Evolutionary conservation across 2,113 vertebrate genomes (phyloP), one percentile per base, ranked within the genome.

Genomic region (Oncorhynchus nerka): DNA sequence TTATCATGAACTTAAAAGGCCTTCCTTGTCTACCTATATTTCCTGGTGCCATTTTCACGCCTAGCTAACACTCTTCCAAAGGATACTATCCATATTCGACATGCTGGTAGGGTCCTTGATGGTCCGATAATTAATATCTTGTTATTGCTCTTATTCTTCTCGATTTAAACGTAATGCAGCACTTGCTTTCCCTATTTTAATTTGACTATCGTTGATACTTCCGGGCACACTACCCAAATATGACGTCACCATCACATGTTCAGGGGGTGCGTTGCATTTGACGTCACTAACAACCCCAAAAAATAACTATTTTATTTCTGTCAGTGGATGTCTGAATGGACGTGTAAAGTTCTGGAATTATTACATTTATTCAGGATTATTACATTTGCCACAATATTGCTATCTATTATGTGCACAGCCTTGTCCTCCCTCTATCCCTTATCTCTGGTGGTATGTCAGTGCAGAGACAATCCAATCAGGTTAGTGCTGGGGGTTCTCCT

Each of bases 61-160:
- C 51, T 32, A 32, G 70, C 51, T 32, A 67, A 11, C 13, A 67
- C 22, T 71, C 74, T 72, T 72, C 4, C 2, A 82, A 93, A 96
- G 91, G 94, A 95, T 95, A 95, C 94, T 93, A 7, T 95, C 94
- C 92, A 95, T 92, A 65, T n/a, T 85, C 16, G 88, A 86, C 92
- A 94, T 93, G 65, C 68, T 83, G 28, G 26, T 0, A 51, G 3
- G 15, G 7, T 78, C 30, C 71, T 65, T 16, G 5, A 4, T 20
- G 57, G 3, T 67, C 28, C 16, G 71, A 70, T 15, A 24, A 13
- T 3, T 2, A 71, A 7, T n/a, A 1, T 32, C 30, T n/a, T 77
- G 5, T 6, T 16, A 66, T 28, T 20, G 39, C 7, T 34, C 6
- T 51, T 48, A 19, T 61, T 71, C 12, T 20, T 39, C 24, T 57